Evolutionary conservation across 2,888 invertebrate species (phyloP).

Genomic region (Galerucella pusilla): DNA sequence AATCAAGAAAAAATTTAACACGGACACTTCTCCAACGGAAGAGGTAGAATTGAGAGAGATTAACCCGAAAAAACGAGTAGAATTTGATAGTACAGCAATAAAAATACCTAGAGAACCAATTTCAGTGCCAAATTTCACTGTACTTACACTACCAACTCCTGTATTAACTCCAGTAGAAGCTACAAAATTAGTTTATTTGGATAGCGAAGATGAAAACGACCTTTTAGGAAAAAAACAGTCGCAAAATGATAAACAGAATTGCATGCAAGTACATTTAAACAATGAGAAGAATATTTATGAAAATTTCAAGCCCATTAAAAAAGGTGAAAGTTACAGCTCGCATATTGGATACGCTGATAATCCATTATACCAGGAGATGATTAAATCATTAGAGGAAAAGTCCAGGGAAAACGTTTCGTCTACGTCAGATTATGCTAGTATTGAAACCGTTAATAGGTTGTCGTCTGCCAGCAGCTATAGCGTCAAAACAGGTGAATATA

Average conservation of each 20-base stretch:
- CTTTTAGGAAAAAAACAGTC: constrained; percentile 37
- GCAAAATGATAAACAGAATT: constrained; percentile 17
- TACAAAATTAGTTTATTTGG: constrained; percentile 75
- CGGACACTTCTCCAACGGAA: constrained; percentile 60
- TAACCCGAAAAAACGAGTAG: constrained; percentile 57
- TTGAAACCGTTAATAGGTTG: constrained; percentile 73
- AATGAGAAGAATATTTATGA: constrained; percentile 64
- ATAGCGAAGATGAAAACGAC: constrained; percentile 70
- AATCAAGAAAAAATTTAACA: constrained; percentile 67
- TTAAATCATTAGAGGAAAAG: constrained; percentile 69
- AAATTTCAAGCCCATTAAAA: constrained; percentile 67
- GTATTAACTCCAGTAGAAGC: constrained; percentile 76
- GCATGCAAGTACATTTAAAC: constrained; percentile 29
- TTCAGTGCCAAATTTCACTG: constrained; percentile 79
- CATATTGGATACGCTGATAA: constrained; percentile 67
- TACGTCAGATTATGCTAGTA: constrained; percentile 82
- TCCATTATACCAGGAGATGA: constrained; percentile 68
- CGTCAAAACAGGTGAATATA: constrained; percentile 58
- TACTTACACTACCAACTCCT: constrained; percentile 72
- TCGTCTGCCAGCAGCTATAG: constrained; percentile 67
- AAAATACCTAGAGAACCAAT: constrained; percentile 75
- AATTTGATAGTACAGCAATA: constrained; percentile 58
- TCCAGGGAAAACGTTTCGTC: constrained; percentile 71
- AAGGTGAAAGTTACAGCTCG: constrained; percentile 70
- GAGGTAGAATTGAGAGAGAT: constrained; percentile 53